These are phyloP conservation scores for Peromyscus melanophrys DNA, from an alignment of 2,797 vertebrate species.

Conservation along the genomic window DNA sequence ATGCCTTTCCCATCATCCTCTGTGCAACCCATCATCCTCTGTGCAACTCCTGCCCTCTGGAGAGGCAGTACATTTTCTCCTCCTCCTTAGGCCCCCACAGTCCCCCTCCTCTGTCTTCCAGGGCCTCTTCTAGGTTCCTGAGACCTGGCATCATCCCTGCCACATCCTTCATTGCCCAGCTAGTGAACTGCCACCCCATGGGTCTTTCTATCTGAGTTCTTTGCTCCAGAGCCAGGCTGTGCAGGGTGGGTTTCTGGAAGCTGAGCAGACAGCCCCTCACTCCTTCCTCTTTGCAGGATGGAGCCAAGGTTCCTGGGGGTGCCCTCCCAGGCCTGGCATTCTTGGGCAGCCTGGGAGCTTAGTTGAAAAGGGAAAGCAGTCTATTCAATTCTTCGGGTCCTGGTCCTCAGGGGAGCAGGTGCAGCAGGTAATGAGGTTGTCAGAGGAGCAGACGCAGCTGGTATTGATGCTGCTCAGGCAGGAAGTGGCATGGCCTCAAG, in stretches of 20 bases:
- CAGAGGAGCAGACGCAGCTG: not conserved
- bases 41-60: not conserved
- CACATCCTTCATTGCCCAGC: not conserved
- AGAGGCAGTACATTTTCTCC: not conserved
- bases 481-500: not conserved
- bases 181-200: accelerated
- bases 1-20: not conserved
- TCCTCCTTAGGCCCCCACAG: not conserved
- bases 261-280: not conserved
- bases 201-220: not conserved
- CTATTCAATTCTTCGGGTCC: not conserved
- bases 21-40: no score
- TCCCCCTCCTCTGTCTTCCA: not conserved
- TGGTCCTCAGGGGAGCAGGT: not conserved
- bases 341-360: not conserved
- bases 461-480: not conserved
- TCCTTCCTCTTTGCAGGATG: not conserved
- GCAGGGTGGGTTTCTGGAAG: not conserved
- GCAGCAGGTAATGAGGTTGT: not conserved
- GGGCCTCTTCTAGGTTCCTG: not conserved
- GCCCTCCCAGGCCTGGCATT: accelerated
- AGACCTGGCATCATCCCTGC: not conserved
- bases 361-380: not conserved
- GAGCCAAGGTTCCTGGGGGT: not conserved
- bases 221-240: not conserved